These are phyloP conservation scores for Trinectes maculatus DNA, from an alignment of 2,113 vertebrate species.

Conservation along the genomic window DNA sequence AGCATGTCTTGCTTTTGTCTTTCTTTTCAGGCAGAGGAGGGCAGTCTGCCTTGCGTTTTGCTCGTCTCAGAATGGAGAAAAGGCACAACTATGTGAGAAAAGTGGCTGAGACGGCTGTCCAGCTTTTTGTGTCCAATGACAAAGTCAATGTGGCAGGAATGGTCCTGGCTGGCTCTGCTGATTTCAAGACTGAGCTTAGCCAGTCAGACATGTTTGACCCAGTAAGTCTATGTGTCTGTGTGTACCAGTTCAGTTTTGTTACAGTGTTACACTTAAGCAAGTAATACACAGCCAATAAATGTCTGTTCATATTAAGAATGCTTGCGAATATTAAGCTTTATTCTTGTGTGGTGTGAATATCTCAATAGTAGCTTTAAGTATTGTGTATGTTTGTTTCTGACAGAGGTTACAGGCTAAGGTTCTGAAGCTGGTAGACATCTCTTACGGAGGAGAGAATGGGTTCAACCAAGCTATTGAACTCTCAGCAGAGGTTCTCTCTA, in stretches of 20 bases:
- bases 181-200: constrained; percentile 99
- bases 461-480: constrained; percentile 99
- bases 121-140: constrained; percentile 98
- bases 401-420: constrained; percentile 99
- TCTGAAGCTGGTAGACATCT: constrained; percentile 99
- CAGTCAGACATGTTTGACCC: constrained; percentile 99
- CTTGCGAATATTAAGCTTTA: neutral
- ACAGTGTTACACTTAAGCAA: too few species aligned
- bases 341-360: neutral
- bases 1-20: constrained; percentile 3
- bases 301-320: neutral
- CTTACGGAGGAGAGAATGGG: constrained; percentile 98
- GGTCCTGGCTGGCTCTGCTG: constrained; percentile 95
- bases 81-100: constrained; percentile 99
- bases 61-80: constrained; percentile 98
- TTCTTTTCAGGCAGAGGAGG: constrained; percentile 92
- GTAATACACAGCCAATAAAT: too few species aligned
- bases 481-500: constrained; percentile 97
- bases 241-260: too few species aligned
- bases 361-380: neutral
- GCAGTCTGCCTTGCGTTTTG: constrained; percentile 97
- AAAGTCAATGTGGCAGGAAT: constrained; percentile 99
- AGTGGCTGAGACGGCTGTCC: constrained; percentile 97
- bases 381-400: constrained; percentile 6
- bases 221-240: constrained; percentile 79